These are phyloP conservation scores for Carcina quercana DNA, from an alignment of 2,888 invertebrate genomes.

Conservation along the genomic window DNA sequence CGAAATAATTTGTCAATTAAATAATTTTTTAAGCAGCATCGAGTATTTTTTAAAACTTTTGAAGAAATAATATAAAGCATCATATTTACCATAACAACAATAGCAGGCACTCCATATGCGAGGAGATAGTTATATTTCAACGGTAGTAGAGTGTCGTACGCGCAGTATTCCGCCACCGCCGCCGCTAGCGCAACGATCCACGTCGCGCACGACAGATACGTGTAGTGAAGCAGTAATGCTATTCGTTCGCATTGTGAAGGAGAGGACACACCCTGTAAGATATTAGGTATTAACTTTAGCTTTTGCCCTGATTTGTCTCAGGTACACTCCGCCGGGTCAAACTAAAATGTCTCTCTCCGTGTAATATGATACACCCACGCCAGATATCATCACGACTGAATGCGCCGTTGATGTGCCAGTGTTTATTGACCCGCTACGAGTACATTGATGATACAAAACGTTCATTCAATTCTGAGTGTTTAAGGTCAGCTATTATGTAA, in stretches of 20 bases:
- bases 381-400: too few relatives aligned
- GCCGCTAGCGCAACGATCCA: conserved; percentile 80
- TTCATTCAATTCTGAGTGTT: too few relatives aligned
- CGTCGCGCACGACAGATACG: conserved; percentile 79
- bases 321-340: too few relatives aligned
- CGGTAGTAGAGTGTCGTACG: conserved; percentile 72
- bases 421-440: too few relatives aligned
- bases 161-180: conserved; percentile 68
- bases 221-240: conserved; percentile 80
- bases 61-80: background rate
- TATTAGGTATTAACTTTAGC: too few relatives aligned
- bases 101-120: conserved; percentile 77
- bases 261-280: conserved; percentile 76
- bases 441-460: too few relatives aligned
- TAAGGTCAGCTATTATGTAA: too few relatives aligned
- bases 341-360: too few relatives aligned
- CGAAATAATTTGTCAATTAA: background rate
- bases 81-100: conserved; percentile 77
- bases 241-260: conserved; percentile 78
- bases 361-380: too few relatives aligned
- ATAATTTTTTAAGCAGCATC: background rate
- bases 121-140: conserved; percentile 75
- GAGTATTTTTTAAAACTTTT: background rate
- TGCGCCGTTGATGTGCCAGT: too few relatives aligned
- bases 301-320: too few relatives aligned